These are phyloP conservation scores for Halesus radiatus DNA, from an alignment of 1,140 invertebrate genomes.

Conservation along the genomic window DNA sequence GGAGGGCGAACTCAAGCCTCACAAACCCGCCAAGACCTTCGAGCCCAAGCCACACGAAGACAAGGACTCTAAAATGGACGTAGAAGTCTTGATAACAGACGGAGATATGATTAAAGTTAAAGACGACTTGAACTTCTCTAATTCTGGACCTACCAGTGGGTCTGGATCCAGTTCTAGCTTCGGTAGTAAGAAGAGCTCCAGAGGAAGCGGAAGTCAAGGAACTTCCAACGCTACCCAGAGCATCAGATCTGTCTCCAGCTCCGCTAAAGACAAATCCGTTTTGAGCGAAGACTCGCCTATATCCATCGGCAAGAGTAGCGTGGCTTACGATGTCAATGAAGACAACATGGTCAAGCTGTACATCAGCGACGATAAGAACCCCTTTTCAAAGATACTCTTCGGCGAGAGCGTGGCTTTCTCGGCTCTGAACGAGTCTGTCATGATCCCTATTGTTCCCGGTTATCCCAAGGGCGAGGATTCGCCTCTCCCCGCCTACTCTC, in stretches of 20 bases:
- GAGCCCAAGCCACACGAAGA: background rate
- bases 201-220: constrained; percentile 64
- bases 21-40: constrained; percentile 1
- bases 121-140: constrained; percentile 49
- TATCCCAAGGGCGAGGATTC: constrained; percentile 56
- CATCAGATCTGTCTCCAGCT: constrained; percentile 69
- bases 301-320: constrained; percentile 52
- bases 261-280: constrained; percentile 71
- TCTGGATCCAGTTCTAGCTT: constrained; percentile 65
- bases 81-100: constrained; percentile 42
- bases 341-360: constrained; percentile 68
- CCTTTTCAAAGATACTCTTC: constrained; percentile 64
- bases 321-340: constrained; percentile 61
- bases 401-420: constrained; percentile 66
- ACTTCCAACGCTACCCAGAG: constrained; percentile 69
- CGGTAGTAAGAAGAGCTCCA: constrained; percentile 66
- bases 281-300: constrained; percentile 66
- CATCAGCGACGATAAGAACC: constrained; percentile 68
- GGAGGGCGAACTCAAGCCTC: constrained; percentile 36
- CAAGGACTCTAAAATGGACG: constrained; percentile 23
- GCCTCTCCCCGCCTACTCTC: constrained; percentile 62
- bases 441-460: constrained; percentile 63
- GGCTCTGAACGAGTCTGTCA: constrained; percentile 66
- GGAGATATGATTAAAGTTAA: constrained; percentile 42
- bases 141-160: constrained; percentile 53